Conservation (phyloP, 2,888 invertebrate genomes). For the Eretmocerus hayati region DNA sequence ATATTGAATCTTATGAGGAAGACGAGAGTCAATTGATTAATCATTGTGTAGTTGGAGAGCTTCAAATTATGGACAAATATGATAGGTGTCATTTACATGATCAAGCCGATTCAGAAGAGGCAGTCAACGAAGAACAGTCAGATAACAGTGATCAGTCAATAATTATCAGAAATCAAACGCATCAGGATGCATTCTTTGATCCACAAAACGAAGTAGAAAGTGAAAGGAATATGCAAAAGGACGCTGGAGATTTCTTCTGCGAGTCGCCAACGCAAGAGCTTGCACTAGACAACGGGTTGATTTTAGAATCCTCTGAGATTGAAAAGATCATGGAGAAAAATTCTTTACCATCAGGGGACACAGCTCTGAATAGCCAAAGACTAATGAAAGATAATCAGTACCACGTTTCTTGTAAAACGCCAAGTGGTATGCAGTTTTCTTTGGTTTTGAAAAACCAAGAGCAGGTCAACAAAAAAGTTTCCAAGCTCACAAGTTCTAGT, state of each 20-base stretch:
- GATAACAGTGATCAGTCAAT: too few species aligned
- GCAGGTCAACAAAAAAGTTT: neutral
- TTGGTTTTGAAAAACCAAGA: slow-evolving; percentile 5
- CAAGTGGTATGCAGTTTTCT: neutral
- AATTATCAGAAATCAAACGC: too few species aligned
- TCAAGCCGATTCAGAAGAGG: too few species aligned
- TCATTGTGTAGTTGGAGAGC: too few species aligned
- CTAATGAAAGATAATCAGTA: neutral
- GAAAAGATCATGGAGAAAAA: neutral
- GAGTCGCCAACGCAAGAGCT: neutral
- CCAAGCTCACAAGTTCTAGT: neutral
- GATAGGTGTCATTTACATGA: too few species aligned
- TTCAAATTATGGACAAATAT: too few species aligned
- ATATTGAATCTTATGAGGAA: too few species aligned
- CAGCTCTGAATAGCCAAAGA: neutral
- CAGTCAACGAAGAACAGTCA: too few species aligned
- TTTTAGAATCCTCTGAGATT: neutral
- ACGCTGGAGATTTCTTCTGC: slow-evolving; percentile 3
- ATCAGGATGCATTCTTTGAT: too few species aligned
- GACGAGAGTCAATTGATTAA: too few species aligned
- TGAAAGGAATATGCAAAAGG: too few species aligned
- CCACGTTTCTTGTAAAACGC: neutral
- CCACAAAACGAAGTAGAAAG: too few species aligned
- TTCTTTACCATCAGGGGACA: neutral
- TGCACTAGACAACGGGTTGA: neutral